Base-by-base conservation (phyloP, 30 jellyfish, hydroid and myxozoan genomes). In the Sanderia malayensis region DNA sequence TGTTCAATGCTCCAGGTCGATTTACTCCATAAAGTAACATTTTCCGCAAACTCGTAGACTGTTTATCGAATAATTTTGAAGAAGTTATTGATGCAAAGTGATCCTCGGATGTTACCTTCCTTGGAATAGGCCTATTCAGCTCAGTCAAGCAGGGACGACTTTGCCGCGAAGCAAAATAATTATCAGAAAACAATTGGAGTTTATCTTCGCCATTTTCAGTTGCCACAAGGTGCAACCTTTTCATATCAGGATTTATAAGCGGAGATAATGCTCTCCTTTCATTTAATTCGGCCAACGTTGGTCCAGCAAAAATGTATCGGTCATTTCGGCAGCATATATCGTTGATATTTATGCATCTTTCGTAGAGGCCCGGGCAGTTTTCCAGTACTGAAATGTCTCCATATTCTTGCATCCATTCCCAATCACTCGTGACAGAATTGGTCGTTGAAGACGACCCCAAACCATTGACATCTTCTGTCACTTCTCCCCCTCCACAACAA, bases 321-420 rank as follows among this genome's bases (percentile, higher is more conserved):
- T 67, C 95, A 61, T 60, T 33, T 29, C 71, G 58, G 21, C 95
- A 61, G 34, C 95, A 85, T 57, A 85, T 75, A 10, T 85, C 95
- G 53, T 85, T 85, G 28, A 85, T 85, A 53, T 85, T 67, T 1
- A 85, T 75, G 37, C 95, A 85, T n/a, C 70, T 26, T 28, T 85
- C 95, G 75, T 85, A 85, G 6, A 85, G 71, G 13, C 80, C 86
- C 1, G 88, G 88, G 55, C 81, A 71, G 55, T 85, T 82, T 23
- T 85, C 87, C 28, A 70, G 49, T 28, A 67, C 87, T 22, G 87
- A 71, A 34, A 85, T 74, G 49, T 85, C 95, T 24, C 81, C 90
- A 70, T 85, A 85, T 41, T 85, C 91, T 31, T 75, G 95, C 83
- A 85, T 26, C 89, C 87, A 85, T 76, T 85, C 95, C 95, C 95